These are phyloP conservation scores for Caenorhabditis becei DNA, from an alignment of 2,888 invertebrate genomes.

Conservation along the genomic window DNA sequence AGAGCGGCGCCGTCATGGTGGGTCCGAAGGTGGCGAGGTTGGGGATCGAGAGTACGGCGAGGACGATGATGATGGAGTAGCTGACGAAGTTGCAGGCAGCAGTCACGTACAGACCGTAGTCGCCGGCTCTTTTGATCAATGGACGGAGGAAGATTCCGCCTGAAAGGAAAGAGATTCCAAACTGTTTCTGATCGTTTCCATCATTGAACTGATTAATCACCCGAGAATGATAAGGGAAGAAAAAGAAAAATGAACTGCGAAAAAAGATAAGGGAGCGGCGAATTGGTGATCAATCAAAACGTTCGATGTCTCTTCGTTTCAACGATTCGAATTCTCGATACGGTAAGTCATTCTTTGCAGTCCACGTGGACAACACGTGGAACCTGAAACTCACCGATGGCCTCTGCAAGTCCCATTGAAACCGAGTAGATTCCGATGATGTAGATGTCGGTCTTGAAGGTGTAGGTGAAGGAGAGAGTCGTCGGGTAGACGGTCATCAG, in stretches of 20 bases:
- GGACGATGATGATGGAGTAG: constrained; percentile 53
- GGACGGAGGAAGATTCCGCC: constrained; percentile 67
- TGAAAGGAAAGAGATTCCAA: constrained; percentile 10
- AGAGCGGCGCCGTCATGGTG: constrained; percentile 46
- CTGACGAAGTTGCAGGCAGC: constrained; percentile 60
- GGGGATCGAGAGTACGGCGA: constrained; percentile 63
- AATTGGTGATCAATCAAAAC: constrained; percentile 16
- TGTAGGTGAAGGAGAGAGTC: constrained; percentile 64
- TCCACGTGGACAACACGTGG: constrained; percentile 11
- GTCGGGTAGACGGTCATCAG: constrained; percentile 71
- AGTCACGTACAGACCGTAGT: constrained; percentile 62
- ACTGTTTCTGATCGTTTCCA: not conserved
- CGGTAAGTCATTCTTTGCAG: not conserved
- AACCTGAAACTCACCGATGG: constrained; percentile 56
- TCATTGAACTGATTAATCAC: not conserved
- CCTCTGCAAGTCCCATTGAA: constrained; percentile 67
- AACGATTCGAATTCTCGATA: not conserved
- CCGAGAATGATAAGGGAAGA: not conserved
- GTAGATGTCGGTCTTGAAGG: constrained; percentile 62
- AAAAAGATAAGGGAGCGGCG: not conserved
- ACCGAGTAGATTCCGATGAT: constrained; percentile 67
- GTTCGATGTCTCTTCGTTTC: not conserved
- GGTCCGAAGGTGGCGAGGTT: constrained; percentile 64
- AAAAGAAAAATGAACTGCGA: not conserved
- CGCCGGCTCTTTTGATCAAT: constrained; percentile 60